Evolutionary conservation across 2,888 invertebrate species (phyloP).

Genomic region (Empis stercorea): DNA sequence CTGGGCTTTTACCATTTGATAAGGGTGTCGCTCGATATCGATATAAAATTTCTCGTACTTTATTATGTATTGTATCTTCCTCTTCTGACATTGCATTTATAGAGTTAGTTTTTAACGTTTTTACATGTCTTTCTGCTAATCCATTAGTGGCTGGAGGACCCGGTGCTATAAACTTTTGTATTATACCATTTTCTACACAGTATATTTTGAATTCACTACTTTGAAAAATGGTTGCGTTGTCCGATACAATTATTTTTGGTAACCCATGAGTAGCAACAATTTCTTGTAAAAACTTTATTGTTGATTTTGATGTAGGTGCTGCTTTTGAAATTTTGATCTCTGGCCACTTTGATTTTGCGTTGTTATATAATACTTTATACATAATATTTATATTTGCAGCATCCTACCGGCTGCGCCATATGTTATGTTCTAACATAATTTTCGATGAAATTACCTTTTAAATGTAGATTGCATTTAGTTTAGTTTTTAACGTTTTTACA

Average conservation of each 20-base stretch:
- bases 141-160: background rate
- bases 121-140: constrained; percentile 9
- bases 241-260: constrained; percentile 11
- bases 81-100: constrained; percentile 9
- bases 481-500: constrained; percentile 9
- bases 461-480: constrained; percentile 11
- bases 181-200: constrained; percentile 6
- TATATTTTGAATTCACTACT: constrained; percentile 11
- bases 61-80: constrained; percentile 30
- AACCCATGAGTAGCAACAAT: constrained; percentile 9
- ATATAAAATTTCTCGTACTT: constrained; percentile 6
- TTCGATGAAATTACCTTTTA: too few relatives aligned
- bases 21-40: constrained; percentile 5
- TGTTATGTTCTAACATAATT: too few relatives aligned
- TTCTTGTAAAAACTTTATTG: constrained; percentile 9
- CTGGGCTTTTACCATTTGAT: constrained; percentile 3
- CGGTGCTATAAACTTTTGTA: constrained; percentile 10
- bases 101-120: constrained; percentile 9
- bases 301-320: constrained; percentile 8
- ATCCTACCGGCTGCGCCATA: too few relatives aligned
- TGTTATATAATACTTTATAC: too few relatives aligned
- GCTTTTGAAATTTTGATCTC: constrained; percentile 5
- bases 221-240: constrained; percentile 12
- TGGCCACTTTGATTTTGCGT: constrained; percentile 10
- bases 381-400: too few relatives aligned